These are phyloP conservation scores for Ageneiosus marmoratus DNA, from an alignment of 2,113 vertebrate species.

Conservation along the genomic window DNA sequence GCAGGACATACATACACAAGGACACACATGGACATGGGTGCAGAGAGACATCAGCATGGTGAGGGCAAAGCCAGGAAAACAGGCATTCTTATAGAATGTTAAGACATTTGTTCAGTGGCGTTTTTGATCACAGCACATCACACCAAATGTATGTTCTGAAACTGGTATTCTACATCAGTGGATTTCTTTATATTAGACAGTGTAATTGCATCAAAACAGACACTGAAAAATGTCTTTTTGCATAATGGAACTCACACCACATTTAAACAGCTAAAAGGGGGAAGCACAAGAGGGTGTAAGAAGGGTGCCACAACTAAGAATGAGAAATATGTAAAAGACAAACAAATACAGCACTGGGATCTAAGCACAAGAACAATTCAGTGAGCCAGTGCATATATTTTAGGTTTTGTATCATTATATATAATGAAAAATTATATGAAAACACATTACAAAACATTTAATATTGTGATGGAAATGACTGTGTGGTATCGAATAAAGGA, in stretches of 20 bases:
- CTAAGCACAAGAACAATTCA: neutral
- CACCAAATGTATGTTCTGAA: neutral
- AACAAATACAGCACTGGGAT: neutral
- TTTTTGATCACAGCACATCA: neutral
- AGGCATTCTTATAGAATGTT: slow-evolving; percentile 12
- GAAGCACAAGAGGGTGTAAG: slow-evolving; percentile 13
- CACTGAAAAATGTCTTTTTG: slow-evolving; percentile 34
- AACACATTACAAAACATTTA: neutral
- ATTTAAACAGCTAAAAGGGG: slow-evolving; percentile 31
- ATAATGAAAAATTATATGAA: neutral
- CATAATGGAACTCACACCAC: slow-evolving; percentile 25
- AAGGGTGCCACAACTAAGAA: slow-evolving; percentile 8
- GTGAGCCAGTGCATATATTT: neutral
- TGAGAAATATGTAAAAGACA: neutral
- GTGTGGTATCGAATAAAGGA: neutral
- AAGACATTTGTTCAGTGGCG: slow-evolving; percentile 51
- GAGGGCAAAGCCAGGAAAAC: slow-evolving; percentile 45
- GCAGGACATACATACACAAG: slow-evolving; percentile 55
- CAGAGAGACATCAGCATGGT: slow-evolving; percentile 53
- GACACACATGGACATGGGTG: slow-evolving; percentile 50
- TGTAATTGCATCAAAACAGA: neutral
- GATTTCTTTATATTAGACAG: neutral
- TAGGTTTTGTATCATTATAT: neutral
- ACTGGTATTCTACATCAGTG: neutral
- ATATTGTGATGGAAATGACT: neutral